Percentiles rank a stretch among this genome's conserved stretches.
These are phyloP conservation scores for Malacoctenus gilli DNA, from an alignment of 2,797 vertebrate species.

Conservation along the genomic window DNA sequence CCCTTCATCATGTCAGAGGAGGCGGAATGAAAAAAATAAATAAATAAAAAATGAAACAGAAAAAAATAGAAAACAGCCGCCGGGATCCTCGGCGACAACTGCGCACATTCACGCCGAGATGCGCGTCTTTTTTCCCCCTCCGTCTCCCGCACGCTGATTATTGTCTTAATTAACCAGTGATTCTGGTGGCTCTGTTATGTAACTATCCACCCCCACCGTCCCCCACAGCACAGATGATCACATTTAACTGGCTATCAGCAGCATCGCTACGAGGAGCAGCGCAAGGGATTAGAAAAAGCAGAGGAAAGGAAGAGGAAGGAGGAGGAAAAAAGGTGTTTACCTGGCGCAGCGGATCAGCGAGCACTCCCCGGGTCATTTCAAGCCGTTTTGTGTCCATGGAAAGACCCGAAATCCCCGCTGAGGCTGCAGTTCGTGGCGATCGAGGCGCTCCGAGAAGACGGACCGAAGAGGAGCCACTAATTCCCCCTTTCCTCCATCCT, in stretches of 20 bases:
- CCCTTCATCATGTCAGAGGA: not conserved
- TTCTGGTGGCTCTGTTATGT: conserved; percentile 55
- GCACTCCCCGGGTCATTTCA: conserved; percentile 48
- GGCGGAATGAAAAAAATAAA: too few relatives aligned
- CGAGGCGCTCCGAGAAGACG: too few relatives aligned
- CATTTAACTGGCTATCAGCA: conserved; percentile 35
- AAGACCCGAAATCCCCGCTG: conserved; percentile 4
- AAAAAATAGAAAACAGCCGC: not conserved
- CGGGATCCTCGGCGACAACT: not conserved
- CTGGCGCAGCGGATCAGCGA: conserved; percentile 57
- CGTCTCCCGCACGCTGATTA: conserved; percentile 2
- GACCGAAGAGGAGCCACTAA: conserved; percentile 25
- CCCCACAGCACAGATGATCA: conserved; percentile 40
- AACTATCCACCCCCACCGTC: conserved; percentile 54
- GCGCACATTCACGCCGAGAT: not conserved
- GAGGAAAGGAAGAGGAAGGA: not conserved
- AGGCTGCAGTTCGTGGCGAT: not conserved
- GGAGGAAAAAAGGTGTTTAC: conserved; percentile 31
- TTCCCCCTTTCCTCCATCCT: conserved; percentile 65
- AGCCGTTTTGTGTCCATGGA: conserved; percentile 20
- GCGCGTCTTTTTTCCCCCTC: not conserved
- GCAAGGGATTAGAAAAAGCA: not conserved
- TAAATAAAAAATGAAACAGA: too few relatives aligned
- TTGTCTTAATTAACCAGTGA: conserved; percentile 41
- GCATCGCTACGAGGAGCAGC: conserved; percentile 8